Conservation (phyloP, 2,888 invertebrate genomes). For the Apamea anceps region DNA sequence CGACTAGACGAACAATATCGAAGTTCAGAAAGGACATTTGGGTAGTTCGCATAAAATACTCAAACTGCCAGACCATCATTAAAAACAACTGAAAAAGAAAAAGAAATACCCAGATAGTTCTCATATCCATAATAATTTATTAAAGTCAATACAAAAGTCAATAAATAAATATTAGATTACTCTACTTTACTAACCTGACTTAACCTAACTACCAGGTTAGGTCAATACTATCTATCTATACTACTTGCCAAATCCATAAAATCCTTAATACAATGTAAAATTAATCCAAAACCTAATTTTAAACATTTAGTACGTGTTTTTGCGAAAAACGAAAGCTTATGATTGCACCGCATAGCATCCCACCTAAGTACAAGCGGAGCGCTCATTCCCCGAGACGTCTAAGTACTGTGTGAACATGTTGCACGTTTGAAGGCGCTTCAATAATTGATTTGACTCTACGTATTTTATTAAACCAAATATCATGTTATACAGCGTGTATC, state of each 20-base stretch:
- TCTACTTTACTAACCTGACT: no score
- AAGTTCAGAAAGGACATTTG: background rate
- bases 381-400: conserved; percentile 15
- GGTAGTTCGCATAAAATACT: background rate
- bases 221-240: no score
- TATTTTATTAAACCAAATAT: background rate
- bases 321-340: background rate
- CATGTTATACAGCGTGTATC: background rate
- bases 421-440: conserved; percentile 4
- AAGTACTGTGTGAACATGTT: conserved; percentile 16
- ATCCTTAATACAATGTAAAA: background rate
- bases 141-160: no score
- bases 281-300: background rate
- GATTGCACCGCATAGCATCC: conserved; percentile 2
- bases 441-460: conserved; percentile 1
- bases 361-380: background rate
- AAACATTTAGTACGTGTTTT: background rate
- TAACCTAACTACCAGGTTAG: no score
- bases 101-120: no score
- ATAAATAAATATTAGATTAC: no score
- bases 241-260: background rate
- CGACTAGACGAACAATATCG: background rate
- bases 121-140: no score
- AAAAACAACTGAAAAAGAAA: no score
- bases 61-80: no score